phyloP scores from a whole-genome alignment of 2,888 invertebrate genomes.

The Drosophila limbata region DNA sequence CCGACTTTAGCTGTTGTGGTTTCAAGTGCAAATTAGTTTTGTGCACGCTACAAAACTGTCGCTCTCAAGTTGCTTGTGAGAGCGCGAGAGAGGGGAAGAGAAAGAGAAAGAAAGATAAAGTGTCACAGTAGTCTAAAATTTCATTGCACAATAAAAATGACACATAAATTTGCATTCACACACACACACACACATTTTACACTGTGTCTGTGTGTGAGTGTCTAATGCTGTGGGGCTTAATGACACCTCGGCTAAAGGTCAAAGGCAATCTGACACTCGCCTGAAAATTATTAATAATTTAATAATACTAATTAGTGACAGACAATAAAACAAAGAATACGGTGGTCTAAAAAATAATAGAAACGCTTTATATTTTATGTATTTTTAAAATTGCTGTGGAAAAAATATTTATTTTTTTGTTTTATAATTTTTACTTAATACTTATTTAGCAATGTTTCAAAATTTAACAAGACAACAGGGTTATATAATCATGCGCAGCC shows the following conservation, averaged over 20 bases:
- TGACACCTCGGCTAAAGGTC: conserved; percentile 16
- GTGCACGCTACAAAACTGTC: conserved; percentile 66
- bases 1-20: conserved; percentile 66
- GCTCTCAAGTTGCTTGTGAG: conserved; percentile 14
- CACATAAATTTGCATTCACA: conserved; percentile 68
- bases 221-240: conserved; percentile 4
- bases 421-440: too few relatives aligned
- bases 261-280: neutral
- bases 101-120: conserved; percentile 3
- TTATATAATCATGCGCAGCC: too few relatives aligned
- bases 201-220: neutral
- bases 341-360: too few relatives aligned
- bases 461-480: too few relatives aligned
- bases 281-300: conserved; percentile 11
- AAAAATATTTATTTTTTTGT: too few relatives aligned
- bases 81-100: neutral
- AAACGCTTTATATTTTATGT: too few relatives aligned
- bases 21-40: conserved; percentile 78
- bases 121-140: conserved; percentile 56
- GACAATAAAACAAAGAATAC: neutral
- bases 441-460: too few relatives aligned
- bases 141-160: conserved; percentile 53
- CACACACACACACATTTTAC: conserved; percentile 8
- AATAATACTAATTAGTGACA: neutral
- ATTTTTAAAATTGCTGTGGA: too few relatives aligned